Conservation (phyloP, 2,888 invertebrate species). For the Peribatodes rhomboidaria region DNA sequence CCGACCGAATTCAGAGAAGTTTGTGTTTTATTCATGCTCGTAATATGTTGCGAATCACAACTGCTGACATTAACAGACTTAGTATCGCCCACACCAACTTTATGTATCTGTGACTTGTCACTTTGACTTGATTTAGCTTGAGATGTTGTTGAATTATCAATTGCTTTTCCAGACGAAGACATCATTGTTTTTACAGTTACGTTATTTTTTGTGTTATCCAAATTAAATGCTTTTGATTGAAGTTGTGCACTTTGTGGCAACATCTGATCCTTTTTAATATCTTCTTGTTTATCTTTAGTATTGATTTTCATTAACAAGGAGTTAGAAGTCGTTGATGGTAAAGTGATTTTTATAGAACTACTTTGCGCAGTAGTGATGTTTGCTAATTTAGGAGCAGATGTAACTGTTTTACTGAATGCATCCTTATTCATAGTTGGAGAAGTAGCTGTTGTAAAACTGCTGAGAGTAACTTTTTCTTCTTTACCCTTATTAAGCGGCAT, state of each 20-base stretch:
- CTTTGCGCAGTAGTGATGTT: conserved; percentile 18
- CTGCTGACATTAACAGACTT: conserved; percentile 5
- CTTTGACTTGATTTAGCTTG: conserved; percentile 19
- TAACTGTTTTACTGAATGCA: conserved; percentile 12
- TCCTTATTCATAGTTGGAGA: conserved; percentile 34
- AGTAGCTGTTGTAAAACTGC: conserved; percentile 9
- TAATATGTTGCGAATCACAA: neutral
- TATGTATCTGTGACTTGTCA: conserved; percentile 20
- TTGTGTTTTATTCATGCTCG: conserved; percentile 30
- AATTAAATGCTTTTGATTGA: conserved; percentile 26
- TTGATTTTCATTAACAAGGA: conserved; percentile 13
- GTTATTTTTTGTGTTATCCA: conserved; percentile 27
- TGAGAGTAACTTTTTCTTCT: conserved; percentile 35
- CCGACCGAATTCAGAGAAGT: conserved; percentile 4
- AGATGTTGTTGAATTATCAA: conserved; percentile 18
- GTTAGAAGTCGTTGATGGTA: conserved; percentile 25
- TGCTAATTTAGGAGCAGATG: conserved; percentile 16
- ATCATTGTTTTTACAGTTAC: conserved; percentile 30
- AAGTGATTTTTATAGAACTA: conserved; percentile 20
- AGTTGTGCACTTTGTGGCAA: conserved; percentile 32
- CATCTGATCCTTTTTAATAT: conserved; percentile 18
- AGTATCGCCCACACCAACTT: conserved; percentile 2
- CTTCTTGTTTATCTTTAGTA: conserved; percentile 21
- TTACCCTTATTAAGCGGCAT: conserved; percentile 27
- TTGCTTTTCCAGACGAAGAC: conserved; percentile 17